Percentiles rank a stretch among this genome's conserved stretches.
Evolutionary conservation across 2,888 invertebrate genomes (phyloP).

Genomic region (Epiblema foenella): DNA sequence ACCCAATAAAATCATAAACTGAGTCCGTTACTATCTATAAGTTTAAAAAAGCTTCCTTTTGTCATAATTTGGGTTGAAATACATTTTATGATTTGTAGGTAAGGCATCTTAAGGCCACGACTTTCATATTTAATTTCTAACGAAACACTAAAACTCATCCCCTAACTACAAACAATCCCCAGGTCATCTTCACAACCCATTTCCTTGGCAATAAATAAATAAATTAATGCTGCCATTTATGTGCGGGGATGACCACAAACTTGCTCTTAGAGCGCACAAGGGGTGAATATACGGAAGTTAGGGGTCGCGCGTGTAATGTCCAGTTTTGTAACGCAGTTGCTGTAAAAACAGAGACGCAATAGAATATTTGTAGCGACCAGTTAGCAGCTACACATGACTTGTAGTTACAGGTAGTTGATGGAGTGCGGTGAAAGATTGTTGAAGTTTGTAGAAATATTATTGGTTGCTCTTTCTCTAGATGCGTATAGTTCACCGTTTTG

Average conservation of each 20-base stretch:
- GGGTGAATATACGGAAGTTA: constrained; percentile 62
- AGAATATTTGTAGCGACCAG: too few species aligned
- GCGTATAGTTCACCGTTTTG: too few species aligned
- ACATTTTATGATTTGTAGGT: too few species aligned
- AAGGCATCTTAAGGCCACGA: neutral
- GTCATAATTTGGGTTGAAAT: too few species aligned
- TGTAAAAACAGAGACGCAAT: constrained; percentile 7
- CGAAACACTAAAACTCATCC: constrained; percentile 22
- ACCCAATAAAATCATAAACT: too few species aligned
- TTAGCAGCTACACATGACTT: too few species aligned
- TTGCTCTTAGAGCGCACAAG: constrained; percentile 57
- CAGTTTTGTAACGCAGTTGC: constrained; percentile 7
- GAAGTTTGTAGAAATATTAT: too few species aligned
- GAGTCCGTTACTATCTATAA: too few species aligned
- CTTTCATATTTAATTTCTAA: neutral
- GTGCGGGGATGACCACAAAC: constrained; percentile 58
- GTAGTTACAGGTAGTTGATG: too few species aligned
- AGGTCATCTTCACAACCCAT: constrained; percentile 43
- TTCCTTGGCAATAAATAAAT: constrained; percentile 62
- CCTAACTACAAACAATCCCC: constrained; percentile 16
- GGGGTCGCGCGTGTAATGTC: constrained; percentile 49
- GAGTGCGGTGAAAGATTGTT: too few species aligned
- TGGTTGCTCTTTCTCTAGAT: too few species aligned
- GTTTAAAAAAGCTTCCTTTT: too few species aligned
- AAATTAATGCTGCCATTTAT: constrained; percentile 65